Evolutionary conservation across 2,113 vertebrate genomes (phyloP), one percentile per base, ranked within the genome.

Genomic region (Paralichthys olivaceus): DNA sequence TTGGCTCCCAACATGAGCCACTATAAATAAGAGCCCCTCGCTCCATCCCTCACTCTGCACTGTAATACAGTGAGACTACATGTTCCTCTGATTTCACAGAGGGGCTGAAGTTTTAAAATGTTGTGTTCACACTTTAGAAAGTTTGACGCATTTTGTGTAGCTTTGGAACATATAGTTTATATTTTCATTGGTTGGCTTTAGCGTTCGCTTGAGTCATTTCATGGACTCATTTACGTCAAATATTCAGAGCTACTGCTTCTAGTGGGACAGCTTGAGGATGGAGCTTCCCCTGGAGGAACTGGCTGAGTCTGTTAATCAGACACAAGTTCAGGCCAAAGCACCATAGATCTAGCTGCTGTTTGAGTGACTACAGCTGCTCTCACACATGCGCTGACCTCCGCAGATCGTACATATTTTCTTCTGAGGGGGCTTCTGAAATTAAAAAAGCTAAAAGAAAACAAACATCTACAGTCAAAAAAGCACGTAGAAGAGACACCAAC

Each of bases 11-110:
- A 86, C 87, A 76, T 79, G 69, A 69, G 28, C 20, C 25, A 68
- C 85, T 83, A 88, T 81, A 89, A 93, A 90, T 85, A 91, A 72
- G 77, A 75, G 62, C 23, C 47, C 56, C 83, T 84, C n/a, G 28
- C 85, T 85, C 34, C 49, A 87, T 83, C 84, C 63, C 65, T 14
- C 37, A 77, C 63, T 25, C 26, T 32, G 5, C 66, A 45, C 29
- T 34, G 5, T 63, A 68, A 62, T 61, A 57, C 1, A 47, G 11
- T 4, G 55, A 81, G 49, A 49, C 19, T 26, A 23, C 28, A 51
- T 6, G 57, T 25, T 69, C 20, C 37, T 23, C 20, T 26, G 26
- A 17, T 69, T 69, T 40, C 26, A n/a, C 11, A 13, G 64, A 28
- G 45, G 51, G 3, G 5, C 63, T 40, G 5, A 11, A n/a, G n/a